Evolutionary conservation across 1,140 invertebrate genomes (phyloP), one percentile per base, ranked within the genome.

Genomic region (Heliconius nattereri): DNA sequence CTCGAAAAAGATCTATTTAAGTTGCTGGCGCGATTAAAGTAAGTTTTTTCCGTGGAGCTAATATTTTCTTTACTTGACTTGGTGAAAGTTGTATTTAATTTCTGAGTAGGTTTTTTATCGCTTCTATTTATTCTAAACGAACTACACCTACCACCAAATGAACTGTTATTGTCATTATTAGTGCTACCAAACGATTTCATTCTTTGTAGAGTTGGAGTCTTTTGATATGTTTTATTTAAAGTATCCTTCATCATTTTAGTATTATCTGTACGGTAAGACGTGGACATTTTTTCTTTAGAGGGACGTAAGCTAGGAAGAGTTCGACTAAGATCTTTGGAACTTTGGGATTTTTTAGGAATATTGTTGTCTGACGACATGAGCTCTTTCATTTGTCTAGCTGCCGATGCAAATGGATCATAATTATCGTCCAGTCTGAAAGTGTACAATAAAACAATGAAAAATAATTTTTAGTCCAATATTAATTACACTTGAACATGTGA

Each of bases 321-420:
- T 90, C 90, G 87, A 80, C 87, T 94, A 74, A 83, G 82, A 80
- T 94, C 91, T 89, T 94, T 93, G 76, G 91, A 85, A 32, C 83
- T 89, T 83, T 92, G 86, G 70, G 86, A 70, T 86, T 93, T 92
- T 89, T 92, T 93, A 84, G 94, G 88, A 78, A 95, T 88, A 87
- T 94, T 94, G 40, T 92, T 93, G 73, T 94, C 91, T 32, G 94
- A 94, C 13, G 94, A 92, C 92, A 95, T 95, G 54, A 95, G 88
- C 85, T 95, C 93, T 82, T 94, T 94, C 93, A 95, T 94, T 89
- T 95, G 94, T 80, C 91, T 93, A 88, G 94, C 94, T 54, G 94
- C 94, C 81, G 92, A 94, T 82, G 88, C 89, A 83, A 94, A 95
- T 57, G 94, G 94, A 81, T 76, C 71, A 40, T 84, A 79, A 78